Evolutionary conservation across 1,140 invertebrate species (phyloP), one percentile per base, ranked within the genome.

Genomic region (Ostrea edulis): DNA sequence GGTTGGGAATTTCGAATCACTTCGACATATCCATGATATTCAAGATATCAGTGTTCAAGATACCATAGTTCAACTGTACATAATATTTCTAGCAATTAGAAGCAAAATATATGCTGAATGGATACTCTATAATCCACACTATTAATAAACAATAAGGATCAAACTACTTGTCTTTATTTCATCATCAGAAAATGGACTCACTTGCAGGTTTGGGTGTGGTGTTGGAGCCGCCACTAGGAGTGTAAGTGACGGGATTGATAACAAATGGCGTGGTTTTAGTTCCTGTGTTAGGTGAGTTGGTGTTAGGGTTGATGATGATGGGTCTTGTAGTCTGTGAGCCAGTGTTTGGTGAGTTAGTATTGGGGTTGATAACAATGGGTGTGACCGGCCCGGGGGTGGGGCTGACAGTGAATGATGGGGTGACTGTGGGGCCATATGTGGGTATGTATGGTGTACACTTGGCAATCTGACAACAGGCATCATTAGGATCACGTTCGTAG

Each of bases 381-480:
- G 53, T 65, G 8, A 51, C 81, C 8, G 83, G 68, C 17, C 29
- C 52, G 17, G 65, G 65, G 51, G 65, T 65, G 29, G 84, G 84
- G 25, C 85, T 87, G 7, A 81, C 9, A 2, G 35, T 20, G 54
- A 35, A 12, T 77, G 29, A 44, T 68, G 86, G 58, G 68, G 81
- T 62, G 77, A 12, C 65, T 8, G 71, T 68, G 81, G 88, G 86
- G 51, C 68, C 22, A 5, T 89, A 90, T 44, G 89, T 91, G 20
- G 87, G 88, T 11, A 90, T 85, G n/a, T 85, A 44, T 0, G 88
- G 81, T 7, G 90, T 82, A 90, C 91, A 92, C 25, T 81, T 89
- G 20, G 90, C 90, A 0, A 81, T 65, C 81, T 92, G 84, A 85
- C 92, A 93, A 85, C 92, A 93, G 11, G 51, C 17, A 82, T 93